These are phyloP conservation scores for Sinotaia quadrata DNA, from an alignment of 2,888 invertebrate genomes.

Conservation along the genomic window DNA sequence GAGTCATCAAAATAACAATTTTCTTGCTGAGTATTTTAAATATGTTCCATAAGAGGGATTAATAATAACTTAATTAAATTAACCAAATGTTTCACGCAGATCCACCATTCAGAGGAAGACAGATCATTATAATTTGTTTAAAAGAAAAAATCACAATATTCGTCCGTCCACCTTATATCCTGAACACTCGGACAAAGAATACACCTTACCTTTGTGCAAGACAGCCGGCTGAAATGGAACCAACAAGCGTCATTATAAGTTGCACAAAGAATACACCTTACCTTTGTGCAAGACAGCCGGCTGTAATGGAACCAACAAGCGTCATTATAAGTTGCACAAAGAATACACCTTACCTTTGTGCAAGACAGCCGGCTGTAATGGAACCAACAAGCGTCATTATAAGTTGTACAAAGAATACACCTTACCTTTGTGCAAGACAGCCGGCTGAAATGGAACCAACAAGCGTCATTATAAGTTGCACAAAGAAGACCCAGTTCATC, in stretches of 20 bases:
- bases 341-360: slow-evolving; percentile 67
- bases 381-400: slow-evolving; percentile 73
- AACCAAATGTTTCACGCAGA: too few species aligned
- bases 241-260: slow-evolving; percentile 73
- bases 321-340: slow-evolving; percentile 72
- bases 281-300: slow-evolving; percentile 72
- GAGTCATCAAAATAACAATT: too few species aligned
- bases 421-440: slow-evolving; percentile 71
- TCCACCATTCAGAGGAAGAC: too few species aligned
- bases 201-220: slow-evolving; percentile 70
- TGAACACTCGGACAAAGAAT: too few species aligned
- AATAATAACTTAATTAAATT: too few species aligned
- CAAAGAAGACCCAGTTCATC: slow-evolving; percentile 74
- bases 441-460: slow-evolving; percentile 73
- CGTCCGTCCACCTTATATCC: too few species aligned
- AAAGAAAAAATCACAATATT: too few species aligned
- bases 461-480: slow-evolving; percentile 73
- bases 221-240: slow-evolving; percentile 72
- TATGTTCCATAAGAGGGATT: too few species aligned
- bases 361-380: slow-evolving; percentile 71
- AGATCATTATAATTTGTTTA: too few species aligned
- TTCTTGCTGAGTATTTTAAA: too few species aligned
- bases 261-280: slow-evolving; percentile 74
- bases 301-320: slow-evolving; percentile 72
- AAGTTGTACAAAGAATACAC: slow-evolving; percentile 63